Evolutionary conservation across 2,113 vertebrate species (phyloP), one percentile per base, ranked within the genome.

Genomic region (Eurystomus gularis): DNA sequence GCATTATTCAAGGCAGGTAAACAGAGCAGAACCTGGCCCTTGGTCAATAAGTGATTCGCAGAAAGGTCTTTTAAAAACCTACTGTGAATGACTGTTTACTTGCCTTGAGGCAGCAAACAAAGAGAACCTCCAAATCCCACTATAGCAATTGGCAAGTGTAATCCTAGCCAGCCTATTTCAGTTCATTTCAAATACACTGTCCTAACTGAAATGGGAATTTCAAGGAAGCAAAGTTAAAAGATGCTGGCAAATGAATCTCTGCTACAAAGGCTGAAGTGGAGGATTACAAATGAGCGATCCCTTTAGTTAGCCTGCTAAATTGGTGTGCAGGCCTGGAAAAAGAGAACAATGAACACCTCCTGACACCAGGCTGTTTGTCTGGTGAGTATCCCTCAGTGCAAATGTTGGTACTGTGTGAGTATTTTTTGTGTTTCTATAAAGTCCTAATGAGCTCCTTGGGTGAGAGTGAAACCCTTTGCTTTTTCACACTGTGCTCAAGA

Each of bases 371-470:
- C 99, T 98, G 98, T 98, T 98, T 98, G 98, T 98, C 98, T 98
- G 96, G 98, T 98, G 98, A 99, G 98, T 98, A 98, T 98, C 98
- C 97, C 98, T 98, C 97, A 97, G 98, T 97, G 98, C 98, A 98
- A 99, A 98, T 99, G 98, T 99, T 99, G 98, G 98, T 98, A 98
- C 98, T 98, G 98, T 98, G 98, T 97, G 98, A 97, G 98, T 98
- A 98, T 98, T 98, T 98, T 99, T 99, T 99, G 99, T 99, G 97
- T 98, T 98, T 99, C 98, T 99, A 98, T 99, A 99, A 99, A 99
- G 99, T 99, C 98, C 98, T 99, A 99, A 99, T 99, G 99, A 99
- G 99, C 98, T 99, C 98, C 98, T 98, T 98, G 99, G 98, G 98
- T 99, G 98, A 98, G 98, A 98, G 97, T 99, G 98, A 99, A 99